Conservation (phyloP, 2,113 vertebrate species). For the Phainopepla nitens region DNA sequence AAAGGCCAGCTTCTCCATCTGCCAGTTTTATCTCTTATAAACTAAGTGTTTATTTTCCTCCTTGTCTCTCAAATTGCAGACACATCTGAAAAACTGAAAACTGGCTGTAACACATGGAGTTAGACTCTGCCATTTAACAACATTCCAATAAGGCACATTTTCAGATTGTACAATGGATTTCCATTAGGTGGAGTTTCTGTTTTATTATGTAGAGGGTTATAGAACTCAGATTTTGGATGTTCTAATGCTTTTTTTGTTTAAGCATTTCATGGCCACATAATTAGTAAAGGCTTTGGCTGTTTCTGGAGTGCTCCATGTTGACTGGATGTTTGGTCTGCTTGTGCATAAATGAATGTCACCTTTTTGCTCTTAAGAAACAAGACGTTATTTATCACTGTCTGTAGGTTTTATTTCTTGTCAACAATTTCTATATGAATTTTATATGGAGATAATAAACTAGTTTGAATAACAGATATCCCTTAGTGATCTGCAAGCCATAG, state of each 20-base stretch:
- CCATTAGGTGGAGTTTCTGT: neutral
- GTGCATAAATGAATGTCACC: neutral
- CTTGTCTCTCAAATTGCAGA: neutral
- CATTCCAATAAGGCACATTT: neutral
- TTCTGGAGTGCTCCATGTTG: neutral
- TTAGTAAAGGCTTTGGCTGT: neutral
- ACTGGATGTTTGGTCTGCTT: neutral
- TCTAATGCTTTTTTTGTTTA: neutral
- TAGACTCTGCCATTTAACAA: neutral
- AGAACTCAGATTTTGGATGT: neutral
- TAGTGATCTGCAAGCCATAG: slow-evolving; percentile 16
- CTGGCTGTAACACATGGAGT: neutral
- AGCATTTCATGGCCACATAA: neutral
- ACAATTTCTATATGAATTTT: slow-evolving; percentile 43
- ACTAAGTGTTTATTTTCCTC: neutral
- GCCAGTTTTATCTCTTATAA: neutral
- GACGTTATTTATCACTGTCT: neutral
- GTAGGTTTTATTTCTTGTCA: neutral
- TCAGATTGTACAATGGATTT: neutral
- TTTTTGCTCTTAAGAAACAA: neutral
- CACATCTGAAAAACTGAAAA: neutral
- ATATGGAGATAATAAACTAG: neutral
- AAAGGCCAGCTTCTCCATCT: slow-evolving; percentile 10
- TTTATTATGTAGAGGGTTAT: neutral
- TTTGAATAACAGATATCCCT: neutral